Conservation (phyloP, 2,113 vertebrate species). For the Dissostichus mawsoni region DNA sequence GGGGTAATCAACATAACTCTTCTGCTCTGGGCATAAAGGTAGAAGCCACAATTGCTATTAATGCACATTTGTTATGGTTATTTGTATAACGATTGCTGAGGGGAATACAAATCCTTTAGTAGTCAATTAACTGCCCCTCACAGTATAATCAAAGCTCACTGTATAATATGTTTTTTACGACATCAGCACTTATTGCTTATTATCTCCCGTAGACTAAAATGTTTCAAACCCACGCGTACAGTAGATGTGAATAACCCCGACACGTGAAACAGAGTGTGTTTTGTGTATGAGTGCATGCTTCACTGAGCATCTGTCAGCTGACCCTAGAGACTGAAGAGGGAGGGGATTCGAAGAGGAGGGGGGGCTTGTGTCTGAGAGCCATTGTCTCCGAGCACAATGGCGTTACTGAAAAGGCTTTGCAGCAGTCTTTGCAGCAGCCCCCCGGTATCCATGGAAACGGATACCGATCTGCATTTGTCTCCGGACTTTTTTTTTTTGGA, state of each 20-base stretch:
- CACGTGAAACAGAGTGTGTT: constrained; percentile 46
- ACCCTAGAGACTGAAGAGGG: constrained; percentile 65
- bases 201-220: neutral
- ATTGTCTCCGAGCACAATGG: constrained; percentile 89
- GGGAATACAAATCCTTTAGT: constrained; percentile 31
- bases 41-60: constrained; percentile 20
- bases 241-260: constrained; percentile 18
- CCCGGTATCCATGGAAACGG: constrained; percentile 87
- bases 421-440: constrained; percentile 81
- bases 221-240: constrained; percentile 7
- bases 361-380: constrained; percentile 75
- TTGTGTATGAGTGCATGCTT: constrained; percentile 57
- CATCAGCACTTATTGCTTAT: constrained; percentile 2
- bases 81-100: constrained; percentile 11
- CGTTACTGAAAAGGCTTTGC: constrained; percentile 78
- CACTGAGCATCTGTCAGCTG: constrained; percentile 76
- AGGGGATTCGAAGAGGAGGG: neutral
- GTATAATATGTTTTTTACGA: neutral
- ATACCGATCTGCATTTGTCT: constrained; percentile 80
- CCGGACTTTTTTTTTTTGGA: constrained; percentile 37
- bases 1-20: constrained; percentile 9
- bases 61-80: constrained; percentile 31
- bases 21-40: neutral
- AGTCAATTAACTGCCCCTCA: constrained; percentile 1
- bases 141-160: constrained; percentile 10